Evolutionary conservation across 2,113 vertebrate genomes (phyloP), one percentile per base, ranked within the genome.

Genomic region (Trogon melanurus): DNA sequence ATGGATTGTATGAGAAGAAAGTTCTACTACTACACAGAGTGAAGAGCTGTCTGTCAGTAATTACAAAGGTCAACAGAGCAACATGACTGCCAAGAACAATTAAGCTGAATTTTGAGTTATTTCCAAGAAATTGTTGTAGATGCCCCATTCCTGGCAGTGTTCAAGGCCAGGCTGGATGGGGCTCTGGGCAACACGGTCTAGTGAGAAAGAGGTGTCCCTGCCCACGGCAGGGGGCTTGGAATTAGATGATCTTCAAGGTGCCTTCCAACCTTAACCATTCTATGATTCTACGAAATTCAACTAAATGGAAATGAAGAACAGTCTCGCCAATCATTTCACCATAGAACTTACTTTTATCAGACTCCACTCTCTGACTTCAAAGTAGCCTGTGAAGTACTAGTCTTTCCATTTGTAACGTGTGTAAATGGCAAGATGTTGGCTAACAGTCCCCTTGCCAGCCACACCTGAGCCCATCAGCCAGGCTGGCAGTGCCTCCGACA

Each of bases 401-500:
- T 65, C 30, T 50, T 65, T 45, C 14, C 27, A 38, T 10, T 27
- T 58, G 8, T 11, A n/a, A 12, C 13, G 36, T 6, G 7, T 56
- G 17, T n/a, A 71, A 61, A 50, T 29, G 17, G 13, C 18, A 76
- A 50, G 18, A 47, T 18, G 14, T 18, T 34, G 13, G 18, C 26
- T 21, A 64, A 44, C 26, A 60, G 21, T 11, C 13, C 34, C 13
- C 5, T 67, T 1, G 0, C 8, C 1, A 1, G 13, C 16, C 45
- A 65, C 50, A 56, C 22, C 5, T 45, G 5, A 75, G n/a, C 9
- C 4, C 1, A 0, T 45, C 64, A 76, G 53, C 16, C 6, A 34
- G 0, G 0, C 11, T 56, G 6, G 45, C 20, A 7, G 5, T 51
- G 22, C 2, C 22, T 61, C 27, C 45, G 16, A 10, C 12, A 80